Evolutionary conservation across 2,888 invertebrate species (phyloP).

Genomic region (Drosophila nr. medialis): DNA sequence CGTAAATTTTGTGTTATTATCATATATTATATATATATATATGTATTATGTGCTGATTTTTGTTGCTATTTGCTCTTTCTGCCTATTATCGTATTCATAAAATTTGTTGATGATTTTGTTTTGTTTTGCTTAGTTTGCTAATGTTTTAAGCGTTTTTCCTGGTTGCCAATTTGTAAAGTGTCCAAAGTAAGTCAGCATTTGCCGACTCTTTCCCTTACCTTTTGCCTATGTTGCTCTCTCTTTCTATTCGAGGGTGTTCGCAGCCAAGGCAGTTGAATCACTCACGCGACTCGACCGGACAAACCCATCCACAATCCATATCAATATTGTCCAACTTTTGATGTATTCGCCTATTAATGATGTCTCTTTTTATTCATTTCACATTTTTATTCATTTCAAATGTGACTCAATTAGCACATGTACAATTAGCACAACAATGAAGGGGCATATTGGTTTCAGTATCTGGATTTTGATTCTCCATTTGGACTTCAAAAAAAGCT

Average conservation of each 20-base stretch:
- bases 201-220: neutral
- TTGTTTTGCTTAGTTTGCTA: constrained; percentile 27
- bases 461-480: neutral
- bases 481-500: neutral
- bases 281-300: neutral
- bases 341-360: constrained; percentile 2
- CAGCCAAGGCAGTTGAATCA: constrained; percentile 5
- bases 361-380: neutral
- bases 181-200: constrained; percentile 29
- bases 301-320: constrained; percentile 13
- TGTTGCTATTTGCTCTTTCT: constrained; percentile 29
- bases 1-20: neutral
- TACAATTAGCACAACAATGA: neutral
- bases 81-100: constrained; percentile 60
- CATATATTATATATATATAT: neutral
- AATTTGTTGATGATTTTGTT: constrained; percentile 53
- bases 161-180: constrained; percentile 68
- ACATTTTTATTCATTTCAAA: neutral
- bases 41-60: constrained; percentile 1
- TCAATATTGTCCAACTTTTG: constrained; percentile 13
- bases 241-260: neutral
- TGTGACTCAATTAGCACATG: neutral
- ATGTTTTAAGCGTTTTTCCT: constrained; percentile 57
- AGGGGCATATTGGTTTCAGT: neutral
- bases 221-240: neutral